Evolutionary conservation across 2,797 vertebrate genomes (phyloP).

Genomic region (Intellagama lesueurii): DNA sequence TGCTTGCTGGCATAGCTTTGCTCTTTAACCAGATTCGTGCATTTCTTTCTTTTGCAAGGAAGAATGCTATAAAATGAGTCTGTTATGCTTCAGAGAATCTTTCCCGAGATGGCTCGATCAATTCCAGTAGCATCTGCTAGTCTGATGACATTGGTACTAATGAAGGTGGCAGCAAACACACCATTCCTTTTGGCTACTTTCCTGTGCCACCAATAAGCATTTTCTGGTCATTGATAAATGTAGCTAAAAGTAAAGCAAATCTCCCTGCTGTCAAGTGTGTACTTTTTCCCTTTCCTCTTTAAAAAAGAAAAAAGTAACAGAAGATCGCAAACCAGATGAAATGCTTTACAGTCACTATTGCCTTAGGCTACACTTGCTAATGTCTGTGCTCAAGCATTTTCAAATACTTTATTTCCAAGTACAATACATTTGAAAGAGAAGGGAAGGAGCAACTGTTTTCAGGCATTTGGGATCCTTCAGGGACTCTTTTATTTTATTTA

Average conservation of each 20-base stretch:
- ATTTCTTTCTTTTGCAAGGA: not conserved
- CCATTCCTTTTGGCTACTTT: slow-evolving; percentile 29
- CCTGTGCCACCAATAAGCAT: slow-evolving; percentile 48
- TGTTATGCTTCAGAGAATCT: not conserved
- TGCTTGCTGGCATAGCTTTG: not conserved
- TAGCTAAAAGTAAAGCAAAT: slow-evolving; percentile 57
- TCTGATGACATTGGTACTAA: slow-evolving; percentile 43
- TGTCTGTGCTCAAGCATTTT: slow-evolving; percentile 59
- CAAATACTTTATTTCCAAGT: slow-evolving; percentile 51
- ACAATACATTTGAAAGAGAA: slow-evolving; percentile 30
- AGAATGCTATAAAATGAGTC: slow-evolving; percentile 35
- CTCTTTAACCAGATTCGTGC: slow-evolving; percentile 25
- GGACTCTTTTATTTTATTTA: not conserved
- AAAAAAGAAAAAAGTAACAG: slow-evolving; percentile 46
- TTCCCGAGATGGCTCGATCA: slow-evolving; percentile 31
- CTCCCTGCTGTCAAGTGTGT: slow-evolving; percentile 58
- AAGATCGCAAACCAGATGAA: slow-evolving; percentile 65
- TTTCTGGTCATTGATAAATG: slow-evolving; percentile 61
- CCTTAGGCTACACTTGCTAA: slow-evolving; percentile 64
- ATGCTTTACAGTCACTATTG: slow-evolving; percentile 55
- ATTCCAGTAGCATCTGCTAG: slow-evolving; percentile 35
- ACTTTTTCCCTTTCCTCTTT: slow-evolving; percentile 7
- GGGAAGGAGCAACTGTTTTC: not conserved
- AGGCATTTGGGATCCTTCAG: not conserved
- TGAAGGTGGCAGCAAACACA: slow-evolving; percentile 35